These are phyloP conservation scores for Lepus americanus DNA, from an alignment of 2,113 vertebrate species.

Conservation along the genomic window DNA sequence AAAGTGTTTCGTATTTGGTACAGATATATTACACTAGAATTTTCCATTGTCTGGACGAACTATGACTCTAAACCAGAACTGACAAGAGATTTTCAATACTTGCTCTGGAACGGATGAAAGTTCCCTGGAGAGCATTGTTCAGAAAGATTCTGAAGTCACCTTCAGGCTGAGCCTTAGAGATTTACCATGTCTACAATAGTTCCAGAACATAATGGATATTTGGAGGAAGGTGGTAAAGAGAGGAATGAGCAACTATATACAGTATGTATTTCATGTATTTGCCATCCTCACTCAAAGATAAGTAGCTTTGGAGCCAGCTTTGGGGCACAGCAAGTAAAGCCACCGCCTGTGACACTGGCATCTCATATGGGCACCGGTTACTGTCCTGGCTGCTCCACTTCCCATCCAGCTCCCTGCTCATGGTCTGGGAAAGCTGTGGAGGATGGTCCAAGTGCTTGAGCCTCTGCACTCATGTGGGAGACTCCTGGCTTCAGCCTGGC, in stretches of 20 bases:
- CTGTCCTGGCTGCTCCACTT: too few relatives aligned
- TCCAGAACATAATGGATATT: not conserved
- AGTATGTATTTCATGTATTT: not conserved
- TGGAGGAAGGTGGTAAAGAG: not conserved
- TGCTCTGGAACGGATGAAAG: not conserved
- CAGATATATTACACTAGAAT: not conserved
- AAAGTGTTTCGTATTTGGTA: not conserved
- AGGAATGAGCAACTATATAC: not conserved
- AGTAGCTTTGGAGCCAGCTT: not conserved
- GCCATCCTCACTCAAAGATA: not conserved
- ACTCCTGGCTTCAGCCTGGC: too few relatives aligned
- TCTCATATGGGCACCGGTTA: too few relatives aligned
- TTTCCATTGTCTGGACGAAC: not conserved
- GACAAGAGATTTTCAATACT: not conserved
- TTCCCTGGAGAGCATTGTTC: not conserved
- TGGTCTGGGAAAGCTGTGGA: too few relatives aligned
- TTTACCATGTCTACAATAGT: not conserved
- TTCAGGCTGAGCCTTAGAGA: not conserved
- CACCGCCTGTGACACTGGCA: too few relatives aligned
- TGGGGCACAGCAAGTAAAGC: too few relatives aligned
- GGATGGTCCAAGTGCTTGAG: too few relatives aligned
- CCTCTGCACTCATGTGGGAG: too few relatives aligned
- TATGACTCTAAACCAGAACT: not conserved
- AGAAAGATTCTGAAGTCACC: not conserved
- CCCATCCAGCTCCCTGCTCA: too few relatives aligned